phyloP scores from a whole-genome alignment of 2,113 vertebrate genomes.

The Columba janthina region DNA sequence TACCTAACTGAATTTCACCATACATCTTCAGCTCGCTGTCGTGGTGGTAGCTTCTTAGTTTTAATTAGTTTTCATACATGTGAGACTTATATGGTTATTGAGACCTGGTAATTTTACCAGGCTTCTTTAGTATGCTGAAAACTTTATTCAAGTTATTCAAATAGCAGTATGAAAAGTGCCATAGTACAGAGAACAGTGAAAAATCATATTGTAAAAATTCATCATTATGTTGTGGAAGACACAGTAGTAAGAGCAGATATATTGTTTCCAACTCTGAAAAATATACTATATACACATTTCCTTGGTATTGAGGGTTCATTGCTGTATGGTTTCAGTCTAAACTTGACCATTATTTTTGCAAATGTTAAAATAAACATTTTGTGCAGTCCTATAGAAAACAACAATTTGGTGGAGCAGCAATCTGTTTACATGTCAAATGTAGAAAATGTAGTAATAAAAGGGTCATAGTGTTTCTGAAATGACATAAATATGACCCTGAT shows the following conservation, averaged over 20 bases:
- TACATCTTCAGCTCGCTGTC: neutral
- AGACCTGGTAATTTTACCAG: neutral
- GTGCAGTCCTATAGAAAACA: neutral
- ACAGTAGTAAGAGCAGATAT: neutral
- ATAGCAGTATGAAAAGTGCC: neutral
- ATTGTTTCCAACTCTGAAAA: neutral
- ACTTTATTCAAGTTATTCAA: neutral
- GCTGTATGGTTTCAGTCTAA: neutral
- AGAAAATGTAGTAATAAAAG: neutral
- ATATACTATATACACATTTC: neutral
- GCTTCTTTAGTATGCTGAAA: neutral
- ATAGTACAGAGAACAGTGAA: neutral
- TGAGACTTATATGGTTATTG: neutral
- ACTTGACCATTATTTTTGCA: neutral
- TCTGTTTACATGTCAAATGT: neutral
- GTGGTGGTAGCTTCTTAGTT: neutral
- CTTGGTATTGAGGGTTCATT: neutral
- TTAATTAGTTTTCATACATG: neutral
- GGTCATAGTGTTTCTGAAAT: neutral
- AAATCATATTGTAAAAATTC: neutral
- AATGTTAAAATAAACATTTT: neutral
- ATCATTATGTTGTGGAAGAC: neutral
- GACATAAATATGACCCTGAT: neutral
- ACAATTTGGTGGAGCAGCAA: neutral
- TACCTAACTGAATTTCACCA: neutral